These are phyloP conservation scores for Xanthia togata DNA, from an alignment of 2,888 invertebrate genomes.

Conservation along the genomic window DNA sequence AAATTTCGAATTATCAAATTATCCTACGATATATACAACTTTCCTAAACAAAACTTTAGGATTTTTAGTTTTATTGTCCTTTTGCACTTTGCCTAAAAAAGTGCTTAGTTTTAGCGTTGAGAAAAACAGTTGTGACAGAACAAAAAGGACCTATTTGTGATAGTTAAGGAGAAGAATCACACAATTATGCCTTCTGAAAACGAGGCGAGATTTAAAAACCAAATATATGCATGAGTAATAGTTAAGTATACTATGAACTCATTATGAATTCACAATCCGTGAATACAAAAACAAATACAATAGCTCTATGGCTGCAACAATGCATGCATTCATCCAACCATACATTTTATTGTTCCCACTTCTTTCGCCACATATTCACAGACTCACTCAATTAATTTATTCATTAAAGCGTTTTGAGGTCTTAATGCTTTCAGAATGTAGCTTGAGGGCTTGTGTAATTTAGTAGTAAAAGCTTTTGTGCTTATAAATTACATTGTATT, in stretches of 20 bases:
- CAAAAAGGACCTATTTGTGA: background rate
- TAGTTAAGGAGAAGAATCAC: background rate
- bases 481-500: conserved; percentile 31
- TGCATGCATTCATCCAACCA: conserved; percentile 77
- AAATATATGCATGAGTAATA: conserved; percentile 6
- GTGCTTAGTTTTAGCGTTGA: background rate
- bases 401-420: conserved; percentile 62
- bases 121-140: background rate
- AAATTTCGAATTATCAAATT: too few species aligned
- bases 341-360: conserved; percentile 65
- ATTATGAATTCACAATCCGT: conserved; percentile 74
- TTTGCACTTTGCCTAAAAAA: background rate
- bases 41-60: background rate
- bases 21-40: background rate
- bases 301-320: conserved; percentile 77
- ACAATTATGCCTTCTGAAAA: background rate
- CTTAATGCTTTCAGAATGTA: conserved; percentile 35
- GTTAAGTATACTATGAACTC: conserved; percentile 65
- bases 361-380: conserved; percentile 65
- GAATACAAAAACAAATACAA: conserved; percentile 71
- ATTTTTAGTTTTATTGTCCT: background rate
- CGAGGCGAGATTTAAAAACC: background rate
- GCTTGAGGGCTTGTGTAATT: conserved; percentile 35
- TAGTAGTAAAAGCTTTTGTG: conserved; percentile 37
- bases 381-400: conserved; percentile 70